Base-by-base conservation (phyloP, 2,113 vertebrate genomes). In the Gymnorhina tibicen region DNA sequence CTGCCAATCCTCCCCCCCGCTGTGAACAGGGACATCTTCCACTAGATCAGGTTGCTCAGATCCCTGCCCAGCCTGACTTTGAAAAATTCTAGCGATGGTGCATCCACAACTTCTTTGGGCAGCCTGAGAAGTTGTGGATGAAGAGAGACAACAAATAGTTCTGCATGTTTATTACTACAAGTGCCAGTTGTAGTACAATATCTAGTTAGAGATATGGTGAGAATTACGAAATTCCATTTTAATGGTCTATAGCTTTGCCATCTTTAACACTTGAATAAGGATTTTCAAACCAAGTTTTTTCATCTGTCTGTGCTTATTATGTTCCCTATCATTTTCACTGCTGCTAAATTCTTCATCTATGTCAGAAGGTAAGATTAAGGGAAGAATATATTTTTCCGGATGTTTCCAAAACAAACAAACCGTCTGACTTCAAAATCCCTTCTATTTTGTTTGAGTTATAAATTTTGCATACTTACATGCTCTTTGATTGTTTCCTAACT, bases 21-120 rank as follows among this genome's bases (percentile, higher is more conserved):
- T 14, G 16, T 7, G 11, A 23, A 2, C 4, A 69, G 11, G 10
- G 17, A 35, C 5, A 16, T 16, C 50, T 63, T 84, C 39, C 19
- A 27, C 13, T 44, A 50, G 15, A 28, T 17, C 16, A 63, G 4
- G 33, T 64, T 37, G 7, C 21, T 80, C 47, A 83, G 60, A 83
- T 21, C 5, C 9, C 16, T 4, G 0, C 41, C 22, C 20, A 46
- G 1, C 10, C 20, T 68, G 15, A 17, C 17, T 23, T 50, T 72
- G 23, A 74, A 42, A 7, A 46, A 14, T 50, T 59, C 26, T 42
- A 60, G 1, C 28, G 26, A 39, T 20, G 8, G 18, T 6, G 3
- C 46, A 59, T 26, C 10, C 35, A 49, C 8, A 79, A 1, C 3
- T 49, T 37, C 56, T 93, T 35, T 63, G 3, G 27, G 33, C 16